Evolutionary conservation across 2,113 vertebrate species (phyloP), one percentile per base, ranked within the genome.

Genomic region (Callaeas wilsoni): DNA sequence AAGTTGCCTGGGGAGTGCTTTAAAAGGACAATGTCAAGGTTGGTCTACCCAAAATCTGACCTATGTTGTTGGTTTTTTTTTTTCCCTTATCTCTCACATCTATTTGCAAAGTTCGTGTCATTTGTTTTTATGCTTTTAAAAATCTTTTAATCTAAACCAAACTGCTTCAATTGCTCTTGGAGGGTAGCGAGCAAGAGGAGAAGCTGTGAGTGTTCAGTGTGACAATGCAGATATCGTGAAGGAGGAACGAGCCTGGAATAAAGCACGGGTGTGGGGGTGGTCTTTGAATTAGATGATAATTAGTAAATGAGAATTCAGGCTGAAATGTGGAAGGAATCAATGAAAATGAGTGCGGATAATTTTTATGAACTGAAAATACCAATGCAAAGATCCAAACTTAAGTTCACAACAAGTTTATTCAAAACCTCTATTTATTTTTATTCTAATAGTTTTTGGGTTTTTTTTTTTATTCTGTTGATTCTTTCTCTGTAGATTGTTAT

Each of bases 21-120:
- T 94, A 70, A 97, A 98, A 98, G 93, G 97, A 97, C 94, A 75
- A 8, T 65, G 88, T 77, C 97, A 98, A 98, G 96, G 97, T 97
- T 95, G 93, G 42, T 52, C 71, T 84, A 94, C 83, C 94, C 89
- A 90, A 97, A 94, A 96, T 79, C 56, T 96, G 97, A 98, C 97
- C 93, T 96, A 0, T 89, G 47, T 3, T 55, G 75, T 81, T 64
- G 56, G 65, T 27, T 21, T 82, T 74, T 27, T 79, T 21, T 11
- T 84, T 22, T 42, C 69, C 12, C 11, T 46, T 84, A 20, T 69
- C 59, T 86, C 88, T 94, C 93, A 84, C 67, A 92, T 94, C 81
- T 96, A 12, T 94, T 96, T 94, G 87, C 89, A 96, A 97, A 98
- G 89, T 97, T 96, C 57, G 69, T 86, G 90, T 27, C 5, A 18